Conservation (phyloP, 2,797 vertebrate genomes). For the Australoheros facetus region DNA sequence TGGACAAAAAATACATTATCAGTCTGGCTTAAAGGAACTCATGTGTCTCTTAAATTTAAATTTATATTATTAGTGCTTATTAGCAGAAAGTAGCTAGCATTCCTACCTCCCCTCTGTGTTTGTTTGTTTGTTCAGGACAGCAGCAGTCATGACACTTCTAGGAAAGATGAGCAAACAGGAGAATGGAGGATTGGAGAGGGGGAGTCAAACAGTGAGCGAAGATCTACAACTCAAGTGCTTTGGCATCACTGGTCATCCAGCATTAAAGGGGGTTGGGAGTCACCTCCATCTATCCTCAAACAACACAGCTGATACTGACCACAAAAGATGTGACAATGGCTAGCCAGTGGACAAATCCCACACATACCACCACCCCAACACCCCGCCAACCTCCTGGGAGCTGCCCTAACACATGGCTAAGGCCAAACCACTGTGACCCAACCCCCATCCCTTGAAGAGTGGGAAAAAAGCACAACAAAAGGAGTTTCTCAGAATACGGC, state of each 20-base stretch:
- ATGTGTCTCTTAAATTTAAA: background rate
- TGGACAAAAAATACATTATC: background rate
- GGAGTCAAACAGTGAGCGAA: constrained; percentile 44
- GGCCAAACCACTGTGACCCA: constrained; percentile 54
- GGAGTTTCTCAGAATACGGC: constrained; percentile 37
- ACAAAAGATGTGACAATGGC: constrained; percentile 69
- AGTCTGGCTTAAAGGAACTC: background rate
- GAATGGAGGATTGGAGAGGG: constrained; percentile 31
- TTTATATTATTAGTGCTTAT: too few relatives aligned
- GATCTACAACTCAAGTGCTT: constrained; percentile 61
- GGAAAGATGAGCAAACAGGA: constrained; percentile 39
- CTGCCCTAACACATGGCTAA: constrained; percentile 73
- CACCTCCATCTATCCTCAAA: constrained; percentile 68
- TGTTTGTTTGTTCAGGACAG: constrained; percentile 26
- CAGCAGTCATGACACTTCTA: constrained; percentile 15
- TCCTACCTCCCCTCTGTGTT: background rate
- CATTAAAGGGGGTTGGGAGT: constrained; percentile 28
- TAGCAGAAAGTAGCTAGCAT: background rate
- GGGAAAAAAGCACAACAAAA: constrained; percentile 70
- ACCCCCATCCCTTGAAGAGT: constrained; percentile 66
- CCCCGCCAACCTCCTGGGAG: constrained; percentile 64
- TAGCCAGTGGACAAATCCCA: constrained; percentile 45
- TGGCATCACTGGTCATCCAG: constrained; percentile 56
- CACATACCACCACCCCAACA: constrained; percentile 54
- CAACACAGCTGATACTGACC: constrained; percentile 77